phyloP scores from a whole-genome alignment of 1,140 invertebrate species.

The Drosophila repletoides region DNA sequence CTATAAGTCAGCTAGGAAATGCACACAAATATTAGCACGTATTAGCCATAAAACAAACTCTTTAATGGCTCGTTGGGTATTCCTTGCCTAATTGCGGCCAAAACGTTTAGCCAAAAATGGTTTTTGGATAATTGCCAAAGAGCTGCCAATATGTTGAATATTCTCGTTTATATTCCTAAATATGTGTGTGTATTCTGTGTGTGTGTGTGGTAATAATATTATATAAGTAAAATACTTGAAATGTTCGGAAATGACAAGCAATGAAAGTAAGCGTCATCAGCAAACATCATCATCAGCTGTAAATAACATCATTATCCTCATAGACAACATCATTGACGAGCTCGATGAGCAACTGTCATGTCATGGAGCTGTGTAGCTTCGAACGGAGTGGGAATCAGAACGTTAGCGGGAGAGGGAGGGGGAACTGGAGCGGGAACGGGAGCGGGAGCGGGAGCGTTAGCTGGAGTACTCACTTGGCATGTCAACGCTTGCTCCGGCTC shows the following conservation, averaged over 20 bases:
- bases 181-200: slow-evolving; percentile 3
- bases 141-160: slow-evolving; percentile 3
- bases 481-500: slow-evolving; percentile 55
- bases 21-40: slow-evolving; percentile 33
- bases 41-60: slow-evolving; percentile 24
- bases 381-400: neutral
- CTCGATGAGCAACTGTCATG: slow-evolving; percentile 66
- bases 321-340: slow-evolving; percentile 38
- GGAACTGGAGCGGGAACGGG: neutral
- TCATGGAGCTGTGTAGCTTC: slow-evolving; percentile 53
- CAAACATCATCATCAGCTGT: slow-evolving; percentile 9
- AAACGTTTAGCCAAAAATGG: slow-evolving; percentile 43
- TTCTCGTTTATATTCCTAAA: neutral
- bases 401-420: neutral
- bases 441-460: neutral
- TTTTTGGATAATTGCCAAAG: slow-evolving; percentile 50
- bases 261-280: slow-evolving; percentile 66
- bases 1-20: neutral
- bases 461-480: slow-evolving; percentile 57
- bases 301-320: slow-evolving; percentile 1
- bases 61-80: slow-evolving; percentile 18
- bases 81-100: slow-evolving; percentile 47
- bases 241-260: slow-evolving; percentile 59
- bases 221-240: slow-evolving; percentile 40
- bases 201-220: slow-evolving; percentile 43